phyloP scores from a whole-genome alignment of 35 echinoderm and acorn worm species.

The Apostichopus parvimensis region DNA sequence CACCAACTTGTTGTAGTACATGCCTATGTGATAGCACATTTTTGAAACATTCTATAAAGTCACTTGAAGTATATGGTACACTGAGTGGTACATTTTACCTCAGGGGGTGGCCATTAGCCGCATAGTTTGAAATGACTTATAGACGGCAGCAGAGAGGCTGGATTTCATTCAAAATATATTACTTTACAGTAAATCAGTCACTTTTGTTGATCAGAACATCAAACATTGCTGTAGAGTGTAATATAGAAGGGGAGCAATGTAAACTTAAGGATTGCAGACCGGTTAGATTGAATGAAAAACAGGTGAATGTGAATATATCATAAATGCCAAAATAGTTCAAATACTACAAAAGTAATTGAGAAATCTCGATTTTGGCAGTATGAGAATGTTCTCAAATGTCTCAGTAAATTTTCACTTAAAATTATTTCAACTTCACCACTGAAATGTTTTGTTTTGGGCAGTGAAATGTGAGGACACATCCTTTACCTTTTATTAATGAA shows the following conservation, averaged over 20 bases:
- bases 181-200: conserved; percentile 34
- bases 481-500: no score
- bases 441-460: no score
- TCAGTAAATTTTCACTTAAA: no score
- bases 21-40: background rate
- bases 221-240: conserved; percentile 3
- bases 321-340: no score
- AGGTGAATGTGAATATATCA: background rate
- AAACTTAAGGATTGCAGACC: background rate
- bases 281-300: background rate
- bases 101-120: background rate
- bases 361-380: background rate
- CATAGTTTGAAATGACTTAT: background rate
- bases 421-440: no score
- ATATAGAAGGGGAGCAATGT: background rate
- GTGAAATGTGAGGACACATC: no score
- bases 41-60: background rate
- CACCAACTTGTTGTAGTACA: conserved; percentile 13
- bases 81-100: no score
- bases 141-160: background rate
- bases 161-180: background rate
- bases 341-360: background rate
- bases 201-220: conserved; percentile 19
- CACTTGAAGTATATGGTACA: background rate
- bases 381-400: background rate